Conservation (phyloP, 2,797 vertebrate species). For the Eulemur coronatus region DNA sequence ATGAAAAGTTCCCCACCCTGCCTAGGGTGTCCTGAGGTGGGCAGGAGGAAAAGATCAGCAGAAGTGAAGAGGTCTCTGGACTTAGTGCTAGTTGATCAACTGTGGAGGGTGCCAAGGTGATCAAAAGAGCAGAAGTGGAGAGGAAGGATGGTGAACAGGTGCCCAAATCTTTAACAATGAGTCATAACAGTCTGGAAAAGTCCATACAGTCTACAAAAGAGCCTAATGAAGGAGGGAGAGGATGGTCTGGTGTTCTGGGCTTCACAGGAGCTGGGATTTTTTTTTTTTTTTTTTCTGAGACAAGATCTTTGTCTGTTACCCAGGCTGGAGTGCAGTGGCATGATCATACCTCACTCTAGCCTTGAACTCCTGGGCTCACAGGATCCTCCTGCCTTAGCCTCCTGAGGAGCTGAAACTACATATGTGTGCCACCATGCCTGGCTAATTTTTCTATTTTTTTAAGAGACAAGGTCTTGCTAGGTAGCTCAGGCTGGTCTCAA, state of each 20-base stretch:
- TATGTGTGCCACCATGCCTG: background rate
- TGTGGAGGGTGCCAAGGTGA: background rate
- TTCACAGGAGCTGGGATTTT: background rate
- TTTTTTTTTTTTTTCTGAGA: background rate
- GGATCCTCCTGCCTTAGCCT: background rate
- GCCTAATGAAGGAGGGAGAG: background rate
- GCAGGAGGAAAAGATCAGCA: background rate
- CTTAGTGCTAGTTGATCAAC: background rate
- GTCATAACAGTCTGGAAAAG: background rate
- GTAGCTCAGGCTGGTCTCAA: background rate
- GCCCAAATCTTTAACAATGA: background rate
- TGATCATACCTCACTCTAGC: background rate
- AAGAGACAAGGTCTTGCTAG: background rate
- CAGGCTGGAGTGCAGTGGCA: background rate
- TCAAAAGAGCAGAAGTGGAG: background rate
- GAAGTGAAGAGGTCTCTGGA: background rate
- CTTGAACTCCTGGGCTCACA: background rate
- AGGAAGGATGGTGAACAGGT: background rate
- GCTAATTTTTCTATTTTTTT: background rate
- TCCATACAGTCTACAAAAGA: too few species aligned
- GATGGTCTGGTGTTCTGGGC: background rate
- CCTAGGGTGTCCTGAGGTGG: background rate
- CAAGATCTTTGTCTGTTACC: background rate
- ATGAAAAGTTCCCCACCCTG: background rate
- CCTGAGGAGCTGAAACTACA: too few species aligned